Base-by-base conservation (phyloP, 1,140 invertebrate genomes). In the Solenopsis invicta region DNA sequence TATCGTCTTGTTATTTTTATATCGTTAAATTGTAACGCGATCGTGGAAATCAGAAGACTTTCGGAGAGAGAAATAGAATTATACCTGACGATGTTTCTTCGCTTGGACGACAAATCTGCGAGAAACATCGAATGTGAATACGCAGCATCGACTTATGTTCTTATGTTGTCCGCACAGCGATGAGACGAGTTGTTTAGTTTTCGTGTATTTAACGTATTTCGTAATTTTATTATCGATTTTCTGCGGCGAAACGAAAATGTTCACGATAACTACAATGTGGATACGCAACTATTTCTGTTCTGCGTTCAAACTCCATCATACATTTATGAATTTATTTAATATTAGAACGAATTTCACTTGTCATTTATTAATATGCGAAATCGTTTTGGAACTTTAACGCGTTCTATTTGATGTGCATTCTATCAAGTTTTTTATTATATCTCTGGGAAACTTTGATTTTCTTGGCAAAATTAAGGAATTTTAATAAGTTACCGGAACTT, bases 151-250 rank as follows among this genome's bases (percentile, higher is more conserved):
- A 62, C 24, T 52, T 66, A 59, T 8, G 12, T 67, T 1, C n/a
- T n/a, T n/a, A n/a, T n/a, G n/a, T n/a, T 80, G 37, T 52, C 48
- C 6, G 21, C 2, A 16, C 13, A 4, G 5, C 29, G 29, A 48
- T 56, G 6, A 52, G 37, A 48, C 59, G 16, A 34, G 41, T 81
- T 18, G 16, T 72, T 48, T 48, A 34, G 24, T 29, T 50, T 45
- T 29, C 29, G 2, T 24, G 16, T 16, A 45, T 48, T 62, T 29
- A 61, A 21, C n/a, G 16, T 41, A 45, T 24, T 41, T 81, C 62
- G 37, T 75, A 62, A 75, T 61, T 34, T 74, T n/a, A 61, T 84
- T 62, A 82, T 50, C 9, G 29, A 84, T 75, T 84, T 61, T 61
- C 6, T 21, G n/a, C 18, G 50, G 24, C 24, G 13, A 9, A 29